Evolutionary conservation across 2,888 invertebrate genomes (phyloP), one percentile per base, ranked within the genome.

Genomic region (Yponomeuta malinellus): DNA sequence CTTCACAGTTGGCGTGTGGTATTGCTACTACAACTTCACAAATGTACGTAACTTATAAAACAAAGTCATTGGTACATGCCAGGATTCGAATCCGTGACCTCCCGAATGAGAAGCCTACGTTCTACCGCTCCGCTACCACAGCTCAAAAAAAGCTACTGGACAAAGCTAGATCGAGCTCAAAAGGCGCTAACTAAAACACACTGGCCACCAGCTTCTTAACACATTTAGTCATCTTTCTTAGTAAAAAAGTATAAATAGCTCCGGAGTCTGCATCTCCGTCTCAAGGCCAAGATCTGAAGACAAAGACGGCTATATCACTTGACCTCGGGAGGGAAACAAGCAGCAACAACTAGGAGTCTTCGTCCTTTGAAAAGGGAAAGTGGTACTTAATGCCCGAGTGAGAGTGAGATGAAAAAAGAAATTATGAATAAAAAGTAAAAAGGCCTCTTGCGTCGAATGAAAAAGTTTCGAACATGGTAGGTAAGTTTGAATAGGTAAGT

Each of bases 341-440:
- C 70, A 67, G 68, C 63, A 63, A 65, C 52, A 77, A 70, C 74
- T 74, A 76, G 78, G 85, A 86, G 88, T 89, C 90, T 91, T 91
- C 92, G 91, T 90, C 90, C 90, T 90, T 91, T 91, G 83, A 90
- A 92, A 91, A 92, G 90, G 92, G 92, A 92, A 92, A 91, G 92
- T 92, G 90, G 86, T 89, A 86, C 83, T 85, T 81, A 79, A 75
- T 81, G 81, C 85, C 81, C 80, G 82, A 85, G 91, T 82, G 86
- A 90, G 91, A 90, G 91, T 90, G 91, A 90, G 91, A 91, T 88
- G 86, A 89, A 90, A 89, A 89, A 90, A 59, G 52, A 15, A 12
- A 15, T 59, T 59, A 15, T 15, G 2, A 59, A 59, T 59, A 59
- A 59, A 59, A 59, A 59, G 12, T 15, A 15, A 4, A 59, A 59